Base-by-base conservation (phyloP, 2,113 vertebrate species). In the Myiagra hebetior region DNA sequence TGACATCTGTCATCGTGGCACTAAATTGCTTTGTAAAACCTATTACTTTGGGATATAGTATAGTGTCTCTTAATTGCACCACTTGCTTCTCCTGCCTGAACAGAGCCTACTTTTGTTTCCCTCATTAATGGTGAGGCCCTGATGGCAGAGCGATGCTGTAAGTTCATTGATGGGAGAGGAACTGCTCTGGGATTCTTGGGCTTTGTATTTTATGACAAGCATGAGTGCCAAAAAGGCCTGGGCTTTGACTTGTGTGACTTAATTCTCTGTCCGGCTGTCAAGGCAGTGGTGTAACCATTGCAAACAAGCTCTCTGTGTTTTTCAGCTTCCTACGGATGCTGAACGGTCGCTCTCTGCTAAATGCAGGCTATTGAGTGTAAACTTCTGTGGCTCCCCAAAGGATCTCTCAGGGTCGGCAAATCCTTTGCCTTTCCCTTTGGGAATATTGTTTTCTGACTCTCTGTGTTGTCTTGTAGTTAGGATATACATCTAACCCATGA, bases 301-400 rank as follows among this genome's bases (percentile, higher is more conserved):
- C 8, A 7, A 91, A 95, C 83, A 89, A 89, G 92, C 88, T 56
- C 92, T 24, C 79, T 84, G 90, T 90, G 90, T 96, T 86, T 68
- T 60, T 17, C 46, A 52, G 76, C 87, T 94, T 96, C 96, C 94
- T 96, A 75, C 41, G 44, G 86, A 76, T 87, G 92, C 59, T 15
- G 52, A 87, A 81, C 72, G 15, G 81, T 57, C 7, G 7, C 27
- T 23, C 44, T 64, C 87, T 93, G 87, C 95, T 97, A 89, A 96
- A 97, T 97, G 97, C 95, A 22, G 67, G 39, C 87, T 56, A 86
- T 96, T 97, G 87, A 97, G 76, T 35, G 9, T 42, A 69, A 75
- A 21, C 90, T 56, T 9, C 47, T 76, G 85, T 6, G 11, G 63
- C 88, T 95, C 65, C 86, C 92, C 17, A 1, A 72, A 91, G 91